phyloP scores from a whole-genome alignment of 2,113 vertebrate genomes.

The Petromus typicus region DNA sequence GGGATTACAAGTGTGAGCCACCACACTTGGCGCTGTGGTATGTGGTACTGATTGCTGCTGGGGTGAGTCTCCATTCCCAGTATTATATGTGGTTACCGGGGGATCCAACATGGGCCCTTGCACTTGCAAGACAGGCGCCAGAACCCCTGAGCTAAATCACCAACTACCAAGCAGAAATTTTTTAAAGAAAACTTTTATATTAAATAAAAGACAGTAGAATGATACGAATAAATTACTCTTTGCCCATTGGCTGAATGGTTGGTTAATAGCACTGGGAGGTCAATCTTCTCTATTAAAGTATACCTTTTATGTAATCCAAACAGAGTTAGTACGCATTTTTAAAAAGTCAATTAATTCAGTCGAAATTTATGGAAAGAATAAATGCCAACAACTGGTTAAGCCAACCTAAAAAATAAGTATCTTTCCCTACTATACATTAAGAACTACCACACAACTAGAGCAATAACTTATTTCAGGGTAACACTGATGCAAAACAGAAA shows the following conservation, averaged over 20 bases:
- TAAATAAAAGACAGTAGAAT: not conserved
- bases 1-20: too few species aligned
- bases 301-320: not conserved
- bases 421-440: not conserved
- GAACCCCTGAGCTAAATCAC: too few species aligned
- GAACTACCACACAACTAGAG: not conserved
- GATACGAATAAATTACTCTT: not conserved
- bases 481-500: not conserved
- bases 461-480: not conserved
- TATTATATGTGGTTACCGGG: too few species aligned
- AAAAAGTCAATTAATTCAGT: not conserved
- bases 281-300: not conserved
- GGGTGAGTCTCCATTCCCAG: too few species aligned
- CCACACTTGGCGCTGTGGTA: too few species aligned
- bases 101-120: too few species aligned
- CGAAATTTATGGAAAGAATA: conserved; percentile 24
- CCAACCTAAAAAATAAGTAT: not conserved
- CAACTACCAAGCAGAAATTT: not conserved
- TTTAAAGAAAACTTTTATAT: not conserved
- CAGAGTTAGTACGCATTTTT: not conserved
- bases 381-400: not conserved
- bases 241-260: not conserved
- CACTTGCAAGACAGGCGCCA: too few species aligned
- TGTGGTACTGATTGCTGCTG: too few species aligned
- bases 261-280: not conserved